Evolutionary conservation across 2,888 invertebrate species (phyloP).

Genomic region (Platycheirus albimanus): DNA sequence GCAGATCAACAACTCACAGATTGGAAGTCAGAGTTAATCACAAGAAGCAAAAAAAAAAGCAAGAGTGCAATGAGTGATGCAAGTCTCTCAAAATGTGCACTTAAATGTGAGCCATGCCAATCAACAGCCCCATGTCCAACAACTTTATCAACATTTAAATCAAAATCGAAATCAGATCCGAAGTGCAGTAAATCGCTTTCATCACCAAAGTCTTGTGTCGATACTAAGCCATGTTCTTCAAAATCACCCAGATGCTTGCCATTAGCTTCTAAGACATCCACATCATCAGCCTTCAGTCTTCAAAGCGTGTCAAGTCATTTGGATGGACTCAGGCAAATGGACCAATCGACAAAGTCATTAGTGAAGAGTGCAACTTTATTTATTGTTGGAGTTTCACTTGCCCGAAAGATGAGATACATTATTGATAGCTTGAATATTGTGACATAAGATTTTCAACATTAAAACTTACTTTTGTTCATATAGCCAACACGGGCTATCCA

Average conservation of each 20-base stretch:
- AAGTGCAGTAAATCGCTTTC: background rate
- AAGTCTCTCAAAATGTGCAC: background rate
- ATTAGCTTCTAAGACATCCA: background rate
- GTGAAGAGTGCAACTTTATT: conserved; percentile 77
- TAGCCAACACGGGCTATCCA: conserved; percentile 85
- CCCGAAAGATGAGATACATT: conserved; percentile 76
- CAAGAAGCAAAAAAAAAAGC: background rate
- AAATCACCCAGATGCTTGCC: background rate
- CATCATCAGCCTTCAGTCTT: conserved; percentile 1
- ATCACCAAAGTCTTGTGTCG: background rate
- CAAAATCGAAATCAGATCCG: background rate
- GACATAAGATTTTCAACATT: conserved; percentile 5
- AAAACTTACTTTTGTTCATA: conserved; percentile 80
- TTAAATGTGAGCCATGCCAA: background rate
- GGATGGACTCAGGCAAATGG: conserved; percentile 51
- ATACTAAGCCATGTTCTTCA: conserved; percentile 9
- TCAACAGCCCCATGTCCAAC: background rate
- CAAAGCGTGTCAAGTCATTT: conserved; percentile 24
- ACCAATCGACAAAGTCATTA: conserved; percentile 74
- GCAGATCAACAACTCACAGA: conserved; percentile 27
- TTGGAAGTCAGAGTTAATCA: background rate
- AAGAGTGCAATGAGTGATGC: background rate
- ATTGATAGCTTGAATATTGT: conserved; percentile 68
- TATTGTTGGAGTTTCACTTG: conserved; percentile 76
- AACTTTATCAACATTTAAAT: background rate